Conservation (phyloP, 1,140 invertebrate species). For the Mercenaria mercenaria region DNA sequence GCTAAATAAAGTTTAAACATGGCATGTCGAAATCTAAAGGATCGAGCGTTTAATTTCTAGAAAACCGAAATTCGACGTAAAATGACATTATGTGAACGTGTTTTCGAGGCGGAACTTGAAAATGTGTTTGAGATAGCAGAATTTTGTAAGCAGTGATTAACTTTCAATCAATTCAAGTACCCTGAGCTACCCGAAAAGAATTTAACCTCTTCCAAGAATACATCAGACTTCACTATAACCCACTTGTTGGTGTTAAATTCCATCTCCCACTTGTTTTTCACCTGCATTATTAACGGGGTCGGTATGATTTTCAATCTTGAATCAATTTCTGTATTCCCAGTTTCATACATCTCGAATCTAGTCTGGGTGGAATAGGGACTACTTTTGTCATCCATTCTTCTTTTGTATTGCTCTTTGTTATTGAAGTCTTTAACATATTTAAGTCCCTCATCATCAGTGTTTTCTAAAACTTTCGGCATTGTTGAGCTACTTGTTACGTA, state of each 20-base stretch:
- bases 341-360: conserved; percentile 6
- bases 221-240: conserved; percentile 39
- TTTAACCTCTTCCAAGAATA: conserved; percentile 39
- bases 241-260: conserved; percentile 14
- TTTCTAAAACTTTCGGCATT: conserved; percentile 12
- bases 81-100: too few relatives aligned
- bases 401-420: conserved; percentile 20
- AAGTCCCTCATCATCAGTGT: conserved; percentile 47
- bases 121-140: too few relatives aligned
- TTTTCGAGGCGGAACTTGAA: too few relatives aligned
- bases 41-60: too few relatives aligned
- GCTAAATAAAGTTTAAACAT: too few relatives aligned
- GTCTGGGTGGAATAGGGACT: neutral
- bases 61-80: too few relatives aligned
- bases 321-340: neutral
- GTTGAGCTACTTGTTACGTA: conserved; percentile 19
- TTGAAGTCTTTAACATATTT: conserved; percentile 42
- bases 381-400: conserved; percentile 8
- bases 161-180: too few relatives aligned
- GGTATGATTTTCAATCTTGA: conserved; percentile 26
- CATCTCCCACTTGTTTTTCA: neutral
- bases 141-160: too few relatives aligned
- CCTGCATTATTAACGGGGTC: conserved; percentile 23
- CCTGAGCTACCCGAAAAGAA: conserved; percentile 51
- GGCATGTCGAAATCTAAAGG: too few relatives aligned